Base-by-base conservation (phyloP, 2,888 invertebrate genomes). In the Apantesis nais region DNA sequence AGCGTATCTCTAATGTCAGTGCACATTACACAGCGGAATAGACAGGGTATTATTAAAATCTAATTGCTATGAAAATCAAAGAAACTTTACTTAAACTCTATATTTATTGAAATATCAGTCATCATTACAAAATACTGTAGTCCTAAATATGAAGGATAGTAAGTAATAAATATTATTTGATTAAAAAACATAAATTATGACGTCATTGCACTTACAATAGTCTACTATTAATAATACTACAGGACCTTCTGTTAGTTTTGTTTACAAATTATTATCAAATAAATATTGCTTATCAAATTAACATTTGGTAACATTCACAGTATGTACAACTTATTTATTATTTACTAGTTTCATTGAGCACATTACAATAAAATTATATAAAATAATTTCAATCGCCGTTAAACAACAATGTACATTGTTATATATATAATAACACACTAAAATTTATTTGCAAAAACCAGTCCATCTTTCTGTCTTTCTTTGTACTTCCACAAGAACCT, bases 81-180 rank as follows among this genome's bases (percentile, higher is more conserved):
- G 2, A 58, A 58, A 58, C 0, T 3, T 8, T 7, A 22, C 22
- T 9, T 52, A n/a, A n/a, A 0, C 8, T 2, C 16, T 5, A 14
- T 29, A 58, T 58, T 58, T 29, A 29, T 16, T 58, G 16, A 29
- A 58, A 58, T 58, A 58, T 58, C 58, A 58, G 58, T 58, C 58
- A 16, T 58, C 7, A 14, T 58, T 58, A 29, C 7, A 58, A 52
- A 52, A 29, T 14, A 16, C 8, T 29, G 19, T 16, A 44, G 14
- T 44, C 14, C 16, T 14, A 25, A 55, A 25, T 25, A 55, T 14
- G 25, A 12, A 1, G 14, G 52, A n/a, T 3, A 29, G 14, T n/a
- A 4, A 52, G 8, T 8, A 48, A 48, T 22, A 1, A 22, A 7
- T 25, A 2, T 55, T n/a, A n/a, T 25, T 55, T 1, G 25, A 7